Conservation (phyloP, 1,140 invertebrate species). For the Mya arenaria region DNA sequence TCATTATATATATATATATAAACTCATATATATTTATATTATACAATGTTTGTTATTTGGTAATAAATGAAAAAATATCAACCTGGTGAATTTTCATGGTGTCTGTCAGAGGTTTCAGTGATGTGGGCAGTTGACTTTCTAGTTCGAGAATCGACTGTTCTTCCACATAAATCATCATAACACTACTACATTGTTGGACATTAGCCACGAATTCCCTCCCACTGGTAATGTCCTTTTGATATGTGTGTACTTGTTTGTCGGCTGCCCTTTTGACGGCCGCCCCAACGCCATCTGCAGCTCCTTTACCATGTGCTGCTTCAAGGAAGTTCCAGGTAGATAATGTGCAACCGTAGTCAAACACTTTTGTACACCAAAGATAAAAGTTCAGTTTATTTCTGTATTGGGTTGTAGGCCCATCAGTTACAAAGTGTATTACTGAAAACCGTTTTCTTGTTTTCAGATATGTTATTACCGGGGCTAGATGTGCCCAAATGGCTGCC, state of each 20-base stretch:
- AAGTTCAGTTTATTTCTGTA: too few species aligned
- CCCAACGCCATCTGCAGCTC: constrained; percentile 80
- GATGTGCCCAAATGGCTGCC: too few species aligned
- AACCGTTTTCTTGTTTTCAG: neutral
- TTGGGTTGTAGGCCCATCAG: constrained; percentile 46
- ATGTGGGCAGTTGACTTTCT: neutral
- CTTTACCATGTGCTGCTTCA: constrained; percentile 81
- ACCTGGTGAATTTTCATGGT: constrained; percentile 3
- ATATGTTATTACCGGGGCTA: constrained; percentile 31
- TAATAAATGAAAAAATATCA: too few species aligned
- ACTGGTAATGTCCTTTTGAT: constrained; percentile 5
- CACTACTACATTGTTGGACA: neutral
- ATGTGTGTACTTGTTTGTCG: neutral
- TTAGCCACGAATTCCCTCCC: too few species aligned
- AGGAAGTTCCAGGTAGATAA: constrained; percentile 76
- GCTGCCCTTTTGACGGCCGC: constrained; percentile 72
- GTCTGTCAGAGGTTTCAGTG: neutral
- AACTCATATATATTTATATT: too few species aligned
- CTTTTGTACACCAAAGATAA: neutral
- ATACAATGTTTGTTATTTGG: too few species aligned
- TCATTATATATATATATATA: too few species aligned
- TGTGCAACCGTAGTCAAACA: too few species aligned
- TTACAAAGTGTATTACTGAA: constrained; percentile 21
- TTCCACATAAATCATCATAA: neutral
- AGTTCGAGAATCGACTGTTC: neutral